phyloP scores from a whole-genome alignment of 92 coral and sea anemone genomes.

The Palythoa caribaeorum region DNA sequence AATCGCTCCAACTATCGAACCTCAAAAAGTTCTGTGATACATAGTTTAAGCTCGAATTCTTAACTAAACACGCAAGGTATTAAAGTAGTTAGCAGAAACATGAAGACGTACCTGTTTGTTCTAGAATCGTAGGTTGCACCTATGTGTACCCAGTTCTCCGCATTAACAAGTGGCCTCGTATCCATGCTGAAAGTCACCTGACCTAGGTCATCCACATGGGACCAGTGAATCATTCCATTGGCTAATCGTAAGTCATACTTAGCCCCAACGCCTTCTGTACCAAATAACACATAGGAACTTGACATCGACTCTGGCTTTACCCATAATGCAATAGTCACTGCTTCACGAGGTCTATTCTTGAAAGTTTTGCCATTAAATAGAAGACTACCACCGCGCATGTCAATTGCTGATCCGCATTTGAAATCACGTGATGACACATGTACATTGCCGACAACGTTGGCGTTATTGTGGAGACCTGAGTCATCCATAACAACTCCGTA shows the following conservation, averaged over 20 bases:
- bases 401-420: conserved; percentile 86
- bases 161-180: conserved; percentile 75
- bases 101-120: conserved; percentile 57
- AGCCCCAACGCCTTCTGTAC: conserved; percentile 89
- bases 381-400: conserved; percentile 86
- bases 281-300: conserved; percentile 76
- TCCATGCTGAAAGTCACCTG: conserved; percentile 81
- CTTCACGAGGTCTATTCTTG: conserved; percentile 80
- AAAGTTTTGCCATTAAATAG: conserved; percentile 77
- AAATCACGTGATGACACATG: conserved; percentile 65
- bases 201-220: conserved; percentile 84
- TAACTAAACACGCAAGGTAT: background rate
- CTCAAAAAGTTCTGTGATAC: too few species aligned
- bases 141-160: conserved; percentile 91
- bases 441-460: conserved; percentile 63
- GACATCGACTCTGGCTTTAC: conserved; percentile 76
- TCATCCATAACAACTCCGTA: conserved; percentile 73
- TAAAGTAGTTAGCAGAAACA: background rate
- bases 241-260: conserved; percentile 80
- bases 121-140: conserved; percentile 93
- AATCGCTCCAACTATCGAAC: too few species aligned
- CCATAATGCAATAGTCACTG: conserved; percentile 91
- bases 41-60: too few species aligned
- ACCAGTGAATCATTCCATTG: conserved; percentile 84
- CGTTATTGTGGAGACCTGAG: conserved; percentile 88